These are phyloP conservation scores for Amblyornis subalaris DNA, from an alignment of 2,113 vertebrate species.

Conservation along the genomic window DNA sequence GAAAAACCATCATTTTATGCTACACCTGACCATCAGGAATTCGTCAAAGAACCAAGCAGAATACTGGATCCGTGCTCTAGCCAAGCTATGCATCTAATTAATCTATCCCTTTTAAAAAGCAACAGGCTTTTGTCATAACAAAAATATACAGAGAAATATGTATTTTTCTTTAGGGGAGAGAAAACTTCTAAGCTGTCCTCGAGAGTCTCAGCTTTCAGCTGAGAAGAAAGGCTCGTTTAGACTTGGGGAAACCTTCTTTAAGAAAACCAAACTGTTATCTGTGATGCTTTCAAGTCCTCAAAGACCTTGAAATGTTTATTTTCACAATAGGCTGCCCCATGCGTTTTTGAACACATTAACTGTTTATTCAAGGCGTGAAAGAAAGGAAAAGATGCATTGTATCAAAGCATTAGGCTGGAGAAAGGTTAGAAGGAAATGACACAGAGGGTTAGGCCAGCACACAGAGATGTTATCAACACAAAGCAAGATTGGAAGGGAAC, in stretches of 20 bases:
- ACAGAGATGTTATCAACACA: not conserved
- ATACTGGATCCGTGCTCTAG: not conserved
- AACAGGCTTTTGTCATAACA: not conserved
- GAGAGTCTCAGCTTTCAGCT: not conserved
- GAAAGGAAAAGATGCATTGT: not conserved
- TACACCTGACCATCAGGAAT: not conserved
- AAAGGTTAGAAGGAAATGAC: not conserved
- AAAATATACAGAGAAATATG: not conserved
- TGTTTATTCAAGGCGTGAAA: not conserved
- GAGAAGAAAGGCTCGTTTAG: not conserved
- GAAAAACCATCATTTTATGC: not conserved
- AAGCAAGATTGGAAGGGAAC: not conserved
- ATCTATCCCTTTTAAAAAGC: not conserved
- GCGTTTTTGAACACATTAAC: not conserved
- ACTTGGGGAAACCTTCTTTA: not conserved
- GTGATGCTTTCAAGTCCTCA: not conserved
- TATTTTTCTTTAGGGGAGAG: not conserved
- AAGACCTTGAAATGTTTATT: not conserved
- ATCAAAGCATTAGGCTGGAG: not conserved
- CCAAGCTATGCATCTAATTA: not conserved
- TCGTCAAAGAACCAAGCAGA: not conserved
- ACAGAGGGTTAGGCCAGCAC: not conserved
- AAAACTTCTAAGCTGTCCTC: not conserved
- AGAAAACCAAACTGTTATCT: not conserved
- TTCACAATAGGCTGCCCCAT: not conserved